Evolutionary conservation across 2,888 invertebrate species (phyloP).

Genomic region (Agonum fuliginosum): DNA sequence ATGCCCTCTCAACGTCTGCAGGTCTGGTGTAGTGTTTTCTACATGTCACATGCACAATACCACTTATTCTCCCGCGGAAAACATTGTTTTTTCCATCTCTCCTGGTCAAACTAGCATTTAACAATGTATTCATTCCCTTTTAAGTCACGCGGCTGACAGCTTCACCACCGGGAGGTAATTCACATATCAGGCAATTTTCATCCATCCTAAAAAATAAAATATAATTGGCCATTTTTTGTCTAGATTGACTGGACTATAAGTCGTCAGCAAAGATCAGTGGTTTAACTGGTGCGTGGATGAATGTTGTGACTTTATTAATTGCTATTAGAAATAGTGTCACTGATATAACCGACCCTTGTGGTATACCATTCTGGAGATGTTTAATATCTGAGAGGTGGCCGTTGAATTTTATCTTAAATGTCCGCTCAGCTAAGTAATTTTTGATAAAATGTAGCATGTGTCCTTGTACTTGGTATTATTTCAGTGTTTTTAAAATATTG

Average conservation of each 20-base stretch:
- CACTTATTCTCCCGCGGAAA: not conserved
- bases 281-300: not conserved
- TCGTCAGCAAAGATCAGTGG: not conserved
- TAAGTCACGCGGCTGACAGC: not conserved
- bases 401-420: not conserved
- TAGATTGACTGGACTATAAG: no score
- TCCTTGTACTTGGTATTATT: not conserved
- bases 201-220: not conserved
- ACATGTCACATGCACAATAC: not conserved
- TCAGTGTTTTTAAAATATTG: not conserved
- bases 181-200: not conserved
- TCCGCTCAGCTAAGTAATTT: not conserved
- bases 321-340: not conserved
- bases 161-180: not conserved
- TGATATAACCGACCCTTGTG: not conserved
- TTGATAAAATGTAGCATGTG: not conserved
- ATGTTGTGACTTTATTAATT: not conserved
- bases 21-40: not conserved
- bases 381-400: not conserved
- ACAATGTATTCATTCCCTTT: not conserved
- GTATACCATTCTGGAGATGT: not conserved
- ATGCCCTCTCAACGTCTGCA: not conserved
- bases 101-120: not conserved
- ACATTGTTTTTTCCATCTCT: not conserved
- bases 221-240: no score